Percentiles rank a stretch among this genome's conserved stretches.
These are phyloP conservation scores for Ibidorhyncha struthersii DNA, from an alignment of 2,113 vertebrate genomes.

Conservation along the genomic window DNA sequence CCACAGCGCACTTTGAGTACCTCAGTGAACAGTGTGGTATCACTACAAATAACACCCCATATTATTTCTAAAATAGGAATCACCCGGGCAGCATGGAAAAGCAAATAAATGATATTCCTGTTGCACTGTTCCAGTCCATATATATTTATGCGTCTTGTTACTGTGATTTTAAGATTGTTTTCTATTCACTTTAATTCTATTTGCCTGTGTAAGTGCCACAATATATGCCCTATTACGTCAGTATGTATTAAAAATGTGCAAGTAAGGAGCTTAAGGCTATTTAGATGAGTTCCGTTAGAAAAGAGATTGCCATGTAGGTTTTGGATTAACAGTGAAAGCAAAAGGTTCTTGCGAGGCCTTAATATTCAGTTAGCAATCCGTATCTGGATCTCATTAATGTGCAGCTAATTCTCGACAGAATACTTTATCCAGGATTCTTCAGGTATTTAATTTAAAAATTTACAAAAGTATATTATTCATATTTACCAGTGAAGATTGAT, in stretches of 20 bases:
- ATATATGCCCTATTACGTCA: not conserved
- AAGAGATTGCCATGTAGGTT: not conserved
- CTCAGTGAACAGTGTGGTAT: not conserved
- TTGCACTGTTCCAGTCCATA: not conserved
- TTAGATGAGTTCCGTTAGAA: not conserved
- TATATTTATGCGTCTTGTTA: not conserved
- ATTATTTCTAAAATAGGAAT: not conserved
- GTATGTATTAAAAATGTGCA: slow-evolving; percentile 18
- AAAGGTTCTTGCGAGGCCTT: not conserved
- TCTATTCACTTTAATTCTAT: not conserved
- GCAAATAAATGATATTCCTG: not conserved
- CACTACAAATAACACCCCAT: not conserved
- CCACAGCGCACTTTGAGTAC: not conserved
- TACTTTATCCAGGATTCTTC: not conserved
- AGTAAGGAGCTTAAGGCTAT: not conserved
- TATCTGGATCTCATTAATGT: not conserved
- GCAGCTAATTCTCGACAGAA: not conserved
- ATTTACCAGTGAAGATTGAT: not conserved
- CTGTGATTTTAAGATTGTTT: not conserved
- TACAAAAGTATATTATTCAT: not conserved
- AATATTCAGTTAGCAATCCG: not conserved
- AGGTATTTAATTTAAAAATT: not conserved
- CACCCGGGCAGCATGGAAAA: not conserved
- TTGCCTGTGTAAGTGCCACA: not conserved
- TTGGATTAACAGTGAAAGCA: not conserved